Conservation (phyloP, 2,888 invertebrate genomes). For the Azorinus chamasolen region DNA sequence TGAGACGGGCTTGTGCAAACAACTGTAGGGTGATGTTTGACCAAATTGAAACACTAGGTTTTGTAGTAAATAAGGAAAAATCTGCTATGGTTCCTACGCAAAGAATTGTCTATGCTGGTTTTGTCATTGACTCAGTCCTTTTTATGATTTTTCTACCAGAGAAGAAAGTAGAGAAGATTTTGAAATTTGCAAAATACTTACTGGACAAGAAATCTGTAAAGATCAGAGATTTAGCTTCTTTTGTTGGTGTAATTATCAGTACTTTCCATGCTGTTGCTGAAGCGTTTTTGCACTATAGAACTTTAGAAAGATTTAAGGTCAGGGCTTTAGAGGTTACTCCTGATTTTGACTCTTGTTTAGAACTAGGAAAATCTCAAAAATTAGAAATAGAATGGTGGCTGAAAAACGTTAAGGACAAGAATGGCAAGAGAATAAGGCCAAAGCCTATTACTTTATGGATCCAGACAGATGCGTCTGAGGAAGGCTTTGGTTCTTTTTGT, state of each 20-base stretch:
- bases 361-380: neutral
- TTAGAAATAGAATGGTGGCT: conserved; percentile 16
- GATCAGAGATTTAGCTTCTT: neutral
- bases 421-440: conserved; percentile 7
- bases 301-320: too few relatives aligned
- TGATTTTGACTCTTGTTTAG: too few relatives aligned
- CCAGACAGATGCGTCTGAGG: conserved; percentile 38
- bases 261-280: too few relatives aligned
- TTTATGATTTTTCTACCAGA: conserved; percentile 15
- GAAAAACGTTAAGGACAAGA: neutral
- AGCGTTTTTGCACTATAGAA: too few relatives aligned
- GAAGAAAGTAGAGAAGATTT: neutral
- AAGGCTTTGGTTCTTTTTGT: conserved; percentile 29
- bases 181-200: neutral
- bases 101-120: conserved; percentile 21
- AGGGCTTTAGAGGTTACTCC: too few relatives aligned
- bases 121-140: conserved; percentile 12
- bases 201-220: neutral
- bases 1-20: conserved; percentile 22
- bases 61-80: conserved; percentile 29
- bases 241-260: neutral
- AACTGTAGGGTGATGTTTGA: conserved; percentile 13
- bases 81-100: conserved; percentile 13
- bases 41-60: conserved; percentile 8
- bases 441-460: conserved; percentile 3